A percentile compares a stretch with the other conserved stretches of the same genome.
These are phyloP conservation scores for Marisa cornuarietis DNA, from an alignment of 1,140 invertebrate species.

Conservation along the genomic window DNA sequence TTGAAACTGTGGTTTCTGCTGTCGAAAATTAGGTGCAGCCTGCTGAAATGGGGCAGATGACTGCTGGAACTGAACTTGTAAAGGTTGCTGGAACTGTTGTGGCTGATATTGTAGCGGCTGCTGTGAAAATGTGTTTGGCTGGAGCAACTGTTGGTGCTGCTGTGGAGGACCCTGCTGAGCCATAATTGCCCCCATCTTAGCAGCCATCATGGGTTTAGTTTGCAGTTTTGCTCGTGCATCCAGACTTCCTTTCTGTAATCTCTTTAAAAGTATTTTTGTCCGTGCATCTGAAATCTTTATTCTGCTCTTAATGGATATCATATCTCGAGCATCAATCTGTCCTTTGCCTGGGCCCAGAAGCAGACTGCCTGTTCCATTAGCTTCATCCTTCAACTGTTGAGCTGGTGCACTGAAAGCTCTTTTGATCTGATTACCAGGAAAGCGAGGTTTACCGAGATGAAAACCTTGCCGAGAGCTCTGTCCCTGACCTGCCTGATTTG, in stretches of 20 bases:
- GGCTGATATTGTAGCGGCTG: conserved; percentile 14
- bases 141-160: no score
- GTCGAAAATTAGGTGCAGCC: background rate
- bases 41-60: conserved; percentile 3
- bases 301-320: conserved; percentile 39
- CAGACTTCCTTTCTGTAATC: conserved; percentile 31
- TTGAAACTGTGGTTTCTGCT: background rate
- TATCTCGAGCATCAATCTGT: conserved; percentile 41
- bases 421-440: background rate
- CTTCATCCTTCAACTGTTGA: background rate
- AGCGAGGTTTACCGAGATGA: background rate
- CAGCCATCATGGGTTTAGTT: background rate
- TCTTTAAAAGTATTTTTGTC: conserved; percentile 31
- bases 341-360: conserved; percentile 17
- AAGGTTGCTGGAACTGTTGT: conserved; percentile 19
- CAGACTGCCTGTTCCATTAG: background rate
- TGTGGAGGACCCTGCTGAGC: no score
- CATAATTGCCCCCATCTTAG: background rate
- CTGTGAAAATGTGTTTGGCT: background rate
- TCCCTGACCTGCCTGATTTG: background rate
- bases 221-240: conserved; percentile 33
- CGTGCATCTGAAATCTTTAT: conserved; percentile 33
- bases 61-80: background rate
- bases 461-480: conserved; percentile 7
- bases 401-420: conserved; percentile 18